Base-by-base conservation (phyloP, 2,888 invertebrate genomes). In the Trisateles emortualis region DNA sequence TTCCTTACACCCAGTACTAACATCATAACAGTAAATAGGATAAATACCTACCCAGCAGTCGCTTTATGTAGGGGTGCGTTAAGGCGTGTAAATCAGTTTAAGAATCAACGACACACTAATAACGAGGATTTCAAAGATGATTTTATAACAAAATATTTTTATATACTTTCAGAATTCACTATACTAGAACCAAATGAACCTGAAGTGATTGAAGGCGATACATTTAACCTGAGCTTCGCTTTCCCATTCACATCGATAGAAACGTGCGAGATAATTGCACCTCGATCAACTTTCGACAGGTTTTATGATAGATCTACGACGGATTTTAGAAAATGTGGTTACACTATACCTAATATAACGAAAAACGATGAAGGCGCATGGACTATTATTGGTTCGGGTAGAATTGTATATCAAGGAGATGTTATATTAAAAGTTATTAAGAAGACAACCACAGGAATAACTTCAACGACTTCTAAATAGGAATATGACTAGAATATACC, bases 321-420 rank as follows among this genome's bases (percentile, higher is more conserved):
- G 14, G 59, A 83, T 2, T 52, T 71, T 43, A 66, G 72, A 8
- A 68, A 51, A 4, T 92, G 92, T 52, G 81, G 78, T 0, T 92
- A 80, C 38, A 48, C 70, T 0, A 52, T 92, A 4, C 72, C 69
- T 0, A 87, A 90, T 51, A 57, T 90, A 0, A 87, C 84, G 0
- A 53, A 33, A 11, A 38, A 59, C 0, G 91, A 92, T 35, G 60
- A 62, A 6, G 92, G 91, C 0, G 0, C 51, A 0, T 92, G 91
- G 91, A 71, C n/a, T 1, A 82, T 92, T 1, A 61, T 76, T 0
- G 92, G 79, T 0, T 80, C 90, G 0, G 90, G 90, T 0, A 78
- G 63, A 16, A 84, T 91, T 2, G 76, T 86, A 0, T 88, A 86
- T 14, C 60, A 69, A 51, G 79, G 79, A 0, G 69, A 63, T 11